These are phyloP conservation scores for Lithophane socia DNA, from an alignment of 2,888 invertebrate species.

Conservation along the genomic window DNA sequence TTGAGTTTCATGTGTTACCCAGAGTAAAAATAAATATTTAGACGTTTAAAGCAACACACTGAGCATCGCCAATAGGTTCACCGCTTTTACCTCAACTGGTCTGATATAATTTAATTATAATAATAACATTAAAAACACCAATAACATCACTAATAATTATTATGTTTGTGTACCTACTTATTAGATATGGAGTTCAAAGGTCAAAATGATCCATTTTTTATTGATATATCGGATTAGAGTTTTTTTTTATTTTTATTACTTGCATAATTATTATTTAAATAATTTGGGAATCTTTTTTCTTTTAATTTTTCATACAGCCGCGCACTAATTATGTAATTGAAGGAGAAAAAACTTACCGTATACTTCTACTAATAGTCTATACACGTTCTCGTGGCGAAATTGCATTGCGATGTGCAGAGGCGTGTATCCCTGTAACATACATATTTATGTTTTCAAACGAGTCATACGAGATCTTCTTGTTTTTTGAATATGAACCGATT, in stretches of 20 bases:
- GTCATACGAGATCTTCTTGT: background rate
- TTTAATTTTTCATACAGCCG: background rate
- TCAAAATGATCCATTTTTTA: background rate
- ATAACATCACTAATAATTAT: too few species aligned
- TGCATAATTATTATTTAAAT: background rate
- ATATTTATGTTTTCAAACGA: slow-evolving; percentile 32
- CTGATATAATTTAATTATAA: too few species aligned
- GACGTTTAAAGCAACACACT: background rate
- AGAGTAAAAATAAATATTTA: background rate
- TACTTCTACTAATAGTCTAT: slow-evolving; percentile 96
- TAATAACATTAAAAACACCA: too few species aligned
- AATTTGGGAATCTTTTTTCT: background rate
- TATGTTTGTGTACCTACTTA: too few species aligned
- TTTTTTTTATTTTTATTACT: background rate
- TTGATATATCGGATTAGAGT: background rate
- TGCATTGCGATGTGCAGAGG: slow-evolving; percentile 98
- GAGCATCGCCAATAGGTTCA: too few species aligned
- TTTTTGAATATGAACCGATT: background rate
- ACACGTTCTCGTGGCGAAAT: slow-evolving; percentile 96
- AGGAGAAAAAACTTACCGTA: slow-evolving; percentile 93
- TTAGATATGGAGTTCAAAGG: background rate
- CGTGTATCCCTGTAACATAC: slow-evolving; percentile 96
- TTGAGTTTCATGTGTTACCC: background rate
- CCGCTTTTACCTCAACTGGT: too few species aligned
- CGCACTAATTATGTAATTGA: background rate